These are phyloP conservation scores for Drosophila lacteicornis DNA, from an alignment of 1,140 invertebrate genomes.

Conservation along the genomic window DNA sequence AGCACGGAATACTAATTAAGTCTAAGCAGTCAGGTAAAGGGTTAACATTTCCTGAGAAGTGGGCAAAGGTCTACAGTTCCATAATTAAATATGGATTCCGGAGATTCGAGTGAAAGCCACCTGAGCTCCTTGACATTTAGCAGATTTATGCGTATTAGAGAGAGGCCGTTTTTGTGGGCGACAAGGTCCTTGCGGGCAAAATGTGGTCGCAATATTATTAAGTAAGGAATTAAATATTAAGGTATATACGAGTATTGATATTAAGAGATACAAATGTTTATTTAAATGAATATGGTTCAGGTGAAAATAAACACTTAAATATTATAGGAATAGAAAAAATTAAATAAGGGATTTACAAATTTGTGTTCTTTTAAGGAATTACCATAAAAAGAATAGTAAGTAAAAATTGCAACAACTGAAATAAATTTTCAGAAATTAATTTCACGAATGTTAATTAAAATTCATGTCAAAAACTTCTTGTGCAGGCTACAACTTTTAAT, in stretches of 20 bases:
- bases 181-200: neutral
- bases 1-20: conserved; percentile 74
- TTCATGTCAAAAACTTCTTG: too few species aligned
- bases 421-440: too few species aligned
- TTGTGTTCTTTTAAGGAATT: too few species aligned
- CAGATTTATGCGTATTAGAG: conserved; percentile 61
- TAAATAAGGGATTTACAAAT: too few species aligned
- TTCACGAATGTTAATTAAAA: too few species aligned
- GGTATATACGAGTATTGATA: neutral
- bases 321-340: neutral
- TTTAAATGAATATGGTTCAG: too few species aligned
- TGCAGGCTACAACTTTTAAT: neutral
- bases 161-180: neutral
- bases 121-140: conserved; percentile 56
- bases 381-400: too few species aligned
- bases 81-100: conserved; percentile 78
- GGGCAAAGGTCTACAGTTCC: conserved; percentile 15
- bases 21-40: conserved; percentile 52
- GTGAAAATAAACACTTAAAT: neutral
- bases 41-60: conserved; percentile 23
- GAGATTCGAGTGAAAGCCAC: conserved; percentile 24
- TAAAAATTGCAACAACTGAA: too few species aligned
- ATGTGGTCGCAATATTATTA: neutral
- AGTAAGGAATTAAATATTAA: neutral
- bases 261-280: neutral